phyloP scores from a whole-genome alignment of 2,113 vertebrate genomes.

The Daubentonia madagascariensis region DNA sequence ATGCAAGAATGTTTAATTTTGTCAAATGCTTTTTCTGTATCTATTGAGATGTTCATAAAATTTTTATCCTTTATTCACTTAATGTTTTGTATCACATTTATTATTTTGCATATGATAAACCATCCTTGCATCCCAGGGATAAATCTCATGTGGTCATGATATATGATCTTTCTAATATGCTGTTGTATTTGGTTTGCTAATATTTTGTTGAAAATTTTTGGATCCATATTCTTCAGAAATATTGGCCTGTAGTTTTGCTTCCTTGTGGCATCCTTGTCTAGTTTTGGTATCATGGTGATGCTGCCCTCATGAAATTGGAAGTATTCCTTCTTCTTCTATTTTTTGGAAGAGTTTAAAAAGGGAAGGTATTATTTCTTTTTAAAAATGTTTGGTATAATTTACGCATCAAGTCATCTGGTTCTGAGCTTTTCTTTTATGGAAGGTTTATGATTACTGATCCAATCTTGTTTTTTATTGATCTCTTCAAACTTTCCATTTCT shows the following conservation, averaged over 20 bases:
- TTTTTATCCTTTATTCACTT: neutral
- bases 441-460: neutral
- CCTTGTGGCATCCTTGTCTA: neutral
- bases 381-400: neutral
- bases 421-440: neutral
- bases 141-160: neutral
- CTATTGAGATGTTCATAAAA: neutral
- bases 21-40: neutral
- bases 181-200: neutral
- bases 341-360: neutral
- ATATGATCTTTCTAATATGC: neutral
- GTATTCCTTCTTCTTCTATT: neutral
- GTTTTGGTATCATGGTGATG: neutral
- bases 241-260: neutral
- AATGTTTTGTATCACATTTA: neutral
- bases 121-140: neutral
- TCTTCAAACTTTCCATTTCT: neutral
- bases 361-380: neutral
- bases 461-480: neutral
- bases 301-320: neutral
- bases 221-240: neutral
- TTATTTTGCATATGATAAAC: neutral
- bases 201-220: neutral
- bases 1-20: neutral
- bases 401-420: neutral